Percentiles rank a stretch among this genome's conserved stretches.
Conservation (phyloP, 2,888 invertebrate genomes). For the Drosophila ezoana region DNA sequence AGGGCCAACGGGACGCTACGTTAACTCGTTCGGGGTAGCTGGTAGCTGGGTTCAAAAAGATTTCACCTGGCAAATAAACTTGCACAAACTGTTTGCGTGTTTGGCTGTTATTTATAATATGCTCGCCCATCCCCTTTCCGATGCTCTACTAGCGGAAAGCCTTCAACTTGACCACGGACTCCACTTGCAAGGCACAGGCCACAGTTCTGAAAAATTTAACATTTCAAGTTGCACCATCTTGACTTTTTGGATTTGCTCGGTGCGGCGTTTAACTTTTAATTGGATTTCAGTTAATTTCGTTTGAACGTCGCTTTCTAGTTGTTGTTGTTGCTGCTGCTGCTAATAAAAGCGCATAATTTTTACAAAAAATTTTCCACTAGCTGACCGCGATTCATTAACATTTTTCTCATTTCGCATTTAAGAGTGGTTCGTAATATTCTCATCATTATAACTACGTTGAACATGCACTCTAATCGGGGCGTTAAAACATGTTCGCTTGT, state of each 20-base stretch:
- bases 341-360: conserved; percentile 58
- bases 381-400: conserved; percentile 62
- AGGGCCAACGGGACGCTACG: conserved; percentile 39
- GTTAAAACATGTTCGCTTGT: background rate
- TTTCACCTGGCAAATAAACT: conserved; percentile 64
- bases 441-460: conserved; percentile 19
- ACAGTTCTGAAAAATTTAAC: conserved; percentile 36
- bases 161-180: conserved; percentile 68
- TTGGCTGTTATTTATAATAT: conserved; percentile 74
- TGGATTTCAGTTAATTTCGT: conserved; percentile 66
- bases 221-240: conserved; percentile 42
- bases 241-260: conserved; percentile 54
- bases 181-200: conserved; percentile 15
- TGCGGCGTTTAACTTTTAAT: conserved; percentile 70
- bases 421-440: conserved; percentile 41
- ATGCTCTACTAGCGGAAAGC: conserved; percentile 25
- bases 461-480: background rate
- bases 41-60: conserved; percentile 29
- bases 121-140: conserved; percentile 23
- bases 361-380: conserved; percentile 54
- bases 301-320: conserved; percentile 22
- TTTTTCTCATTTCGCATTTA: conserved; percentile 45
- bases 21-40: conserved; percentile 61
- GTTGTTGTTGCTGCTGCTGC: conserved; percentile 9
- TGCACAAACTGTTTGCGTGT: conserved; percentile 74